Evolutionary conservation across 1,140 invertebrate species (phyloP).

Genomic region (honey bee (Apis mellifera)): DNA sequence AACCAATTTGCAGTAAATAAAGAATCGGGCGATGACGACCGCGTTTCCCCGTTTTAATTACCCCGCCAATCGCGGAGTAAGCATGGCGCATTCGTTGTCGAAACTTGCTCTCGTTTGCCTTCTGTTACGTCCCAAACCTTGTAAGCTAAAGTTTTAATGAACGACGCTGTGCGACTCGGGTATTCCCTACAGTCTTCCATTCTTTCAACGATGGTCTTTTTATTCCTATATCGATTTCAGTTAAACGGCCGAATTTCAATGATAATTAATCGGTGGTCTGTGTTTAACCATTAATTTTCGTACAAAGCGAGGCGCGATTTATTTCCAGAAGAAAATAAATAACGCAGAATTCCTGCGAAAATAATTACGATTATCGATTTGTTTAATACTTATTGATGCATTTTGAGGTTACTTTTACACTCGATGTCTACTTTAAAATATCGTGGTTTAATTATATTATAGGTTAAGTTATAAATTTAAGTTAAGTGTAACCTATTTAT

Average conservation of each 20-base stretch:
- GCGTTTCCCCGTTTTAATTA: constrained; percentile 23
- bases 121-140: neutral
- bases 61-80: constrained; percentile 3
- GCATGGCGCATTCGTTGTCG: neutral
- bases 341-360: too few species aligned
- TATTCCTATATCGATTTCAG: neutral
- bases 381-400: too few species aligned
- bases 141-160: constrained; percentile 26
- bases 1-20: neutral
- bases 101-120: constrained; percentile 13
- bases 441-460: too few species aligned
- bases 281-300: neutral
- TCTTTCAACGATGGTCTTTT: neutral
- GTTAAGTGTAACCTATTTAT: too few species aligned
- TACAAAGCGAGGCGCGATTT: too few species aligned
- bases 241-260: neutral
- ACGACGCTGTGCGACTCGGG: neutral
- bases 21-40: neutral
- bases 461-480: too few species aligned
- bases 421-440: too few species aligned
- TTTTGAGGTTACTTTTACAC: too few species aligned
- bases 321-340: neutral
- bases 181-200: neutral
- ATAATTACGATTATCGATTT: too few species aligned
- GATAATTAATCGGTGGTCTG: neutral